phyloP scores from a whole-genome alignment of 1,140 invertebrate species.

The Eupristina koningsbergeri region DNA sequence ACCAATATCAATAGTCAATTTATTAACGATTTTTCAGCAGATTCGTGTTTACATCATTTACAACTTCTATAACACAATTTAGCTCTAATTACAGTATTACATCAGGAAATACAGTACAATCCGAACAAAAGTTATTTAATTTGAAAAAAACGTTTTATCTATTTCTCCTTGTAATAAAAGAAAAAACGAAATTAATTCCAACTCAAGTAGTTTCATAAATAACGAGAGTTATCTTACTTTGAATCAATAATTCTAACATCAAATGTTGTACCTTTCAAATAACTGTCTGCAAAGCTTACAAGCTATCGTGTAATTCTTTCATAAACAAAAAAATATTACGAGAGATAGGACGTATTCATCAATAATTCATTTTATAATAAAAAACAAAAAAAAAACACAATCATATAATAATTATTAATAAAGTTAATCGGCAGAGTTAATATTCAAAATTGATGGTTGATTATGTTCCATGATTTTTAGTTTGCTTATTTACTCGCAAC shows the following conservation, averaged over 20 bases:
- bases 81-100: neutral
- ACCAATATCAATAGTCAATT: constrained; percentile 8
- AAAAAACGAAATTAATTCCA: too few species aligned
- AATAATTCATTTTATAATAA: neutral
- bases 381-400: neutral
- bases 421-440: neutral
- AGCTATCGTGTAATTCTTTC: too few species aligned
- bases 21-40: neutral
- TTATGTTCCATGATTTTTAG: neutral
- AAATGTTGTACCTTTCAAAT: too few species aligned
- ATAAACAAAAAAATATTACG: too few species aligned
- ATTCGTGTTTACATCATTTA: neutral
- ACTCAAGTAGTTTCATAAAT: too few species aligned
- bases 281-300: too few species aligned
- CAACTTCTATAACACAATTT: neutral
- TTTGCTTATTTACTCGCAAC: neutral
- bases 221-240: too few species aligned
- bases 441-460: neutral
- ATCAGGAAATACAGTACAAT: neutral
- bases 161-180: too few species aligned
- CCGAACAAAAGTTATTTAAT: neutral
- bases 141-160: too few species aligned
- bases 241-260: too few species aligned
- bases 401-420: neutral
- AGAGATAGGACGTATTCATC: too few species aligned